Base-by-base conservation (phyloP, 2,888 invertebrate genomes). In the Diploptera punctata region DNA sequence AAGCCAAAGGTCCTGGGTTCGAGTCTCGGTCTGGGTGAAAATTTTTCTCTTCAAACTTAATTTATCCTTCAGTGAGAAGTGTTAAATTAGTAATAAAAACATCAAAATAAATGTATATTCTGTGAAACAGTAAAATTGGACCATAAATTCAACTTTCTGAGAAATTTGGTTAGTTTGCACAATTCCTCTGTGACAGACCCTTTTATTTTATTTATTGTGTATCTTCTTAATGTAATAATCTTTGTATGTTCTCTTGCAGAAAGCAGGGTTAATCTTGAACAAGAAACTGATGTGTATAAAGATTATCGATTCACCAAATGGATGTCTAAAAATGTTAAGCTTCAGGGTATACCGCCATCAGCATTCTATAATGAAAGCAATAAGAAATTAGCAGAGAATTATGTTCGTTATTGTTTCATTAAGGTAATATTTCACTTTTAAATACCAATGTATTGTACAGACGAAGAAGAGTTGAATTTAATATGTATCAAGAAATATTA, bases 301-400 rank as follows among this genome's bases (percentile, higher is more conserved):
- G 99, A 99, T 84, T 97, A 95, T 82, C 89, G 89, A 76, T 99
- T 99, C 83, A 96, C 97, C 0, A 95, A 97, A 83, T 99, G 98
- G 93, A 91, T 99, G 88, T 93, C 93, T 0, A 95, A 94, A 80
- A 94, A 97, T 79, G 90, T 95, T 78, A 96, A 97, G 54, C 85
- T 99, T 19, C 93, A 97, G 77, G 93, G 95, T 10, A 99, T 99
- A 76, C 99, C 99, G 1, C 94, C 96, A 0, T 92, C 93, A 57
- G 97, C 97, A 0, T 99, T 99, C 85, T 99, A 98, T 83, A 90
- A 91, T 19, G 86, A 87, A 4, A 85, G 84, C 9, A 90, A 98
- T 83, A 97, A 96, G 81, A 82, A 85, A 71, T 83, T 97, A 5
- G 97, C 90, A 0, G 94, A 97, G 81, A 88, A 95, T 81, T 94